A percentile compares a stretch with the other conserved stretches of the same genome.
Evolutionary conservation across 1,140 invertebrate species (phyloP).

Genomic region (Homarus americanus): DNA sequence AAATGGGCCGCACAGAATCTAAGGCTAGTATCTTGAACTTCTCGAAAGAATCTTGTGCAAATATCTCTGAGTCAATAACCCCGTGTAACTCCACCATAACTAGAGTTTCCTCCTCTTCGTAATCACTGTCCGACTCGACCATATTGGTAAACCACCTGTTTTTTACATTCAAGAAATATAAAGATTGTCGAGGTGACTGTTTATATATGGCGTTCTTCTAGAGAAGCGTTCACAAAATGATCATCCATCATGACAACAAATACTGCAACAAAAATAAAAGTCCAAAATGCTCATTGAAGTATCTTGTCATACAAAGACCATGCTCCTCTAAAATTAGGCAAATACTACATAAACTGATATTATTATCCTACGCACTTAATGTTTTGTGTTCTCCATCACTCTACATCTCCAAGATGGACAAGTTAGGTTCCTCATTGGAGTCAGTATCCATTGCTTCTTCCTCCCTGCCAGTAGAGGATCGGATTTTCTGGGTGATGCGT

Average conservation of each 20-base stretch:
- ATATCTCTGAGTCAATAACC: slow-evolving; percentile 69
- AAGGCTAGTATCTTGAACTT: slow-evolving; percentile 65
- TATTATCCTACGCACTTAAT: neutral
- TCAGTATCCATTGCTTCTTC: slow-evolving; percentile 65
- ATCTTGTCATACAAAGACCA: neutral
- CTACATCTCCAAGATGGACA: slow-evolving; percentile 46
- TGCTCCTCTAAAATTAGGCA: neutral
- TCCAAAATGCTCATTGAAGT: neutral
- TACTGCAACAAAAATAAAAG: neutral
- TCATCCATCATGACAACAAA: neutral
- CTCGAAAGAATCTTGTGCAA: slow-evolving; percentile 60
- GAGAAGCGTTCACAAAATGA: neutral
- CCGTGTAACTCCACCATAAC: slow-evolving; percentile 66
- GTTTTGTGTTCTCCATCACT: neutral
- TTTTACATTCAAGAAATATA: neutral
- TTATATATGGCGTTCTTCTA: neutral
- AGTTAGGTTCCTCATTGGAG: slow-evolving; percentile 54
- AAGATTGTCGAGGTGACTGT: neutral
- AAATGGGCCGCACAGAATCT: slow-evolving; percentile 60
- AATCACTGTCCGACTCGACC: slow-evolving; percentile 55
- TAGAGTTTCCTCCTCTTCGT: slow-evolving; percentile 65
- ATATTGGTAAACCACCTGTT: neutral
- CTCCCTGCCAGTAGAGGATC: slow-evolving; percentile 15
- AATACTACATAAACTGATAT: neutral
- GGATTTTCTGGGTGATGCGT: slow-evolving; percentile 49